phyloP scores from a whole-genome alignment of 1,140 invertebrate genomes.

The Calephelis virginiensis region DNA sequence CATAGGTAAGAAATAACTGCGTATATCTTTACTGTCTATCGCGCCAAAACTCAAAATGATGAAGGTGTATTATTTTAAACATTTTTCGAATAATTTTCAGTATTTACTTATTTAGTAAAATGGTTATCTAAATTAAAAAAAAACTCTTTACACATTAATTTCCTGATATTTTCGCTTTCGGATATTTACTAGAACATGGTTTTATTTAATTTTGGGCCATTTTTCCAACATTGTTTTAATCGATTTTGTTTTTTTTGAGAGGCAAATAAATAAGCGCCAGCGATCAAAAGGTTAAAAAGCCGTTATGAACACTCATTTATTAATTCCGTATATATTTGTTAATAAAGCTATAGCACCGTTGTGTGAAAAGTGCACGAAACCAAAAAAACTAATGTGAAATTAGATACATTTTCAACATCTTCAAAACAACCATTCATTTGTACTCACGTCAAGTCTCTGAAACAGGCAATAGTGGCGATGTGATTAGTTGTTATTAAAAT shows the following conservation, averaged over 20 bases:
- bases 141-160: too few species aligned
- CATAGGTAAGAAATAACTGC: too few species aligned
- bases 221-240: too few species aligned
- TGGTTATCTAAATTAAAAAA: too few species aligned
- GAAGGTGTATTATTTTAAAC: too few species aligned
- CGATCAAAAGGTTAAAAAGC: slow-evolving; percentile 34
- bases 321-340: slow-evolving; percentile 3
- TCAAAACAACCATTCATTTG: slow-evolving; percentile 58
- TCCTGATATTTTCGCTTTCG: too few species aligned
- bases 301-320: slow-evolving; percentile 71
- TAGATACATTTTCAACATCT: slow-evolving; percentile 46
- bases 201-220: not conserved
- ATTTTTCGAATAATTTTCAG: too few species aligned
- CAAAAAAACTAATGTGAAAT: slow-evolving; percentile 35
- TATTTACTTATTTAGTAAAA: too few species aligned
- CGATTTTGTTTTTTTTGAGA: not conserved
- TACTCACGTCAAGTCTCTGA: slow-evolving; percentile 78
- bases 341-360: slow-evolving; percentile 17
- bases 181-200: not conserved
- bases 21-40: too few species aligned
- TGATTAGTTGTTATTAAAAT: slow-evolving; percentile 47
- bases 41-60: too few species aligned
- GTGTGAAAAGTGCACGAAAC: slow-evolving; percentile 32
- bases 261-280: not conserved
- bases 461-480: slow-evolving; percentile 68